phyloP scores from a whole-genome alignment of 1,140 invertebrate genomes.

The Brachionus asplanchnoidis region DNA sequence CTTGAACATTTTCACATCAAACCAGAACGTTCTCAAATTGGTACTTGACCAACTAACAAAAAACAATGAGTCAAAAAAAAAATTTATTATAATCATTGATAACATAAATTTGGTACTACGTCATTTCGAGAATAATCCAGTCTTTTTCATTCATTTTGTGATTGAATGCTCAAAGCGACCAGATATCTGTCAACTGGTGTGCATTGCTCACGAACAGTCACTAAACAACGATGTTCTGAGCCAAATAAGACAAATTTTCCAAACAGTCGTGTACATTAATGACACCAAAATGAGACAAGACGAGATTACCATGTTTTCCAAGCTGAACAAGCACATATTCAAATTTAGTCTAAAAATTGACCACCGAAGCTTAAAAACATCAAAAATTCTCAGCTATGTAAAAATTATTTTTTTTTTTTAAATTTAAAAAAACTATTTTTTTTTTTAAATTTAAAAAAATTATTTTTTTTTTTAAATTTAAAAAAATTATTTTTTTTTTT shows the following conservation, averaged over 20 bases:
- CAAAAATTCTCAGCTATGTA: constrained; percentile 1
- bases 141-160: neutral
- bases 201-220: neutral
- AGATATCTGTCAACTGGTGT: neutral
- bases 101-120: constrained; percentile 3
- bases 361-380: neutral
- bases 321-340: constrained; percentile 13
- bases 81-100: neutral
- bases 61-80: neutral
- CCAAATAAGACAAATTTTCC: constrained; percentile 14
- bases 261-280: neutral
- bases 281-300: constrained; percentile 20
- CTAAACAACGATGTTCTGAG: neutral
- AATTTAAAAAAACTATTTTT: neutral
- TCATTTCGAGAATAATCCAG: neutral
- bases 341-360: constrained; percentile 8
- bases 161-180: neutral
- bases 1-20: neutral
- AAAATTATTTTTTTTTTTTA: neutral
- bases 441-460: neutral
- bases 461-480: neutral
- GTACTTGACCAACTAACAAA: neutral
- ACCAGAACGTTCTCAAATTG: neutral
- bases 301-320: neutral
- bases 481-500: neutral